Evolutionary conservation across 2,888 invertebrate genomes (phyloP).

Genomic region (Ornithoptera priamus): DNA sequence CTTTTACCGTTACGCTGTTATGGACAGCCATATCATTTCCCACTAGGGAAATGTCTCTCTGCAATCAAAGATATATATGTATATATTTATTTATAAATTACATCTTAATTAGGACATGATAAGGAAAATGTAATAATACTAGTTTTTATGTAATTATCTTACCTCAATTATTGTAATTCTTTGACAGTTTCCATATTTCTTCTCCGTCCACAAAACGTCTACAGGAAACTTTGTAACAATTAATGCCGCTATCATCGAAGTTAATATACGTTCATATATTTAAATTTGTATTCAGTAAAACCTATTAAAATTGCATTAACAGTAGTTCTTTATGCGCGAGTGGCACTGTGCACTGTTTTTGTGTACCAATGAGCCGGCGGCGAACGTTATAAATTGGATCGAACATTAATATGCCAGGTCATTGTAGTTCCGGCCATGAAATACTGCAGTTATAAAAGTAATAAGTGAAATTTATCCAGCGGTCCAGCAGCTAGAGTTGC

Average conservation of each 20-base stretch:
- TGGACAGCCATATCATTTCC: too few species aligned
- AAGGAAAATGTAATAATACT: too few species aligned
- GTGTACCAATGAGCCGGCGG: conserved; percentile 15
- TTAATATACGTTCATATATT: too few species aligned
- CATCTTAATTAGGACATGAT: too few species aligned
- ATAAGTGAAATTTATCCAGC: conserved; percentile 30
- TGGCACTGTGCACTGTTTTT: conserved; percentile 20
- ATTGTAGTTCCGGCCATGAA: conserved; percentile 27
- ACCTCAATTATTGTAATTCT: too few species aligned
- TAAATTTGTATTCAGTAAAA: background rate
- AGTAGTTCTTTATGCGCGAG: conserved; percentile 3
- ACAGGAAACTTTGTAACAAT: background rate
- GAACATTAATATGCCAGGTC: conserved; percentile 27
- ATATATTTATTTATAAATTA: too few species aligned
- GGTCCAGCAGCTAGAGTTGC: conserved; percentile 14
- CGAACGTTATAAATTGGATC: conserved; percentile 23
- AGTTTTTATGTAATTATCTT: too few species aligned
- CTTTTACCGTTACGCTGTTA: too few species aligned
- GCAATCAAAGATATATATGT: too few species aligned
- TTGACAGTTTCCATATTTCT: background rate
- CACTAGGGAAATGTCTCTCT: too few species aligned
- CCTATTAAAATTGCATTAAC: conserved; percentile 8
- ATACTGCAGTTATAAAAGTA: conserved; percentile 29
- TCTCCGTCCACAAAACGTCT: background rate
- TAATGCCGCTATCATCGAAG: too few species aligned